These are phyloP conservation scores for Eutrigla gurnardus DNA, from an alignment of 2,797 vertebrate species.

Conservation along the genomic window DNA sequence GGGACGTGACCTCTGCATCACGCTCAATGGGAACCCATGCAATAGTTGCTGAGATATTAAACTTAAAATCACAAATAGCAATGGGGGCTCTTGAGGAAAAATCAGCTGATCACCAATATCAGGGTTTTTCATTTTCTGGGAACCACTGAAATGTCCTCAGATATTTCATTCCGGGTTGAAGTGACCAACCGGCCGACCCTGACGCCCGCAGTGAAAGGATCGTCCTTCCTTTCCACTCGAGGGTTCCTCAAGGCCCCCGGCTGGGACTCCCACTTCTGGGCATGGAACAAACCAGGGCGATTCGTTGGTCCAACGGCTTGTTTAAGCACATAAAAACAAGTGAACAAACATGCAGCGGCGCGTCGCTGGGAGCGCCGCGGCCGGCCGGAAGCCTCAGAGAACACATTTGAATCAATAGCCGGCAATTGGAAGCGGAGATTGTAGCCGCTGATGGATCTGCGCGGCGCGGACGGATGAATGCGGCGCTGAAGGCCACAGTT, in stretches of 20 bases:
- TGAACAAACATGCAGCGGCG: constrained; percentile 70
- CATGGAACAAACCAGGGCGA: constrained; percentile 29
- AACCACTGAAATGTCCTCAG: background rate
- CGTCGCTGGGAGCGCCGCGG: constrained; percentile 59
- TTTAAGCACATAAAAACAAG: constrained; percentile 74
- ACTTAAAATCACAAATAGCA: background rate
- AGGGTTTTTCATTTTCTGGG: background rate
- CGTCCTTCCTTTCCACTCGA: constrained; percentile 13
- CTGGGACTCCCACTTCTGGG: constrained; percentile 19
- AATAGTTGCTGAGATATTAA: background rate
- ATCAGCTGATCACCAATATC: background rate
- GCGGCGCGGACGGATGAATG: constrained; percentile 72
- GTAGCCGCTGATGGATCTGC: constrained; percentile 80
- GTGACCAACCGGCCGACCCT: background rate
- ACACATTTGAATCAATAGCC: constrained; percentile 78
- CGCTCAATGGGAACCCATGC: background rate
- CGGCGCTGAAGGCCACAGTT: constrained; percentile 80
- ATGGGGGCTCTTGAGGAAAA: background rate
- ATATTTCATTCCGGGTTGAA: constrained; percentile 4
- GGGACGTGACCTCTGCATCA: background rate
- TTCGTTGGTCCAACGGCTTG: constrained; percentile 64
- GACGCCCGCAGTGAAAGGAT: background rate
- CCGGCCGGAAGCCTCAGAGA: constrained; percentile 55
- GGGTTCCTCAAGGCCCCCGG: constrained; percentile 10
- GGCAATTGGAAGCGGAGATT: constrained; percentile 64